Base-by-base conservation (phyloP, 2,888 invertebrate genomes). In the Penaeus monodon region DNA sequence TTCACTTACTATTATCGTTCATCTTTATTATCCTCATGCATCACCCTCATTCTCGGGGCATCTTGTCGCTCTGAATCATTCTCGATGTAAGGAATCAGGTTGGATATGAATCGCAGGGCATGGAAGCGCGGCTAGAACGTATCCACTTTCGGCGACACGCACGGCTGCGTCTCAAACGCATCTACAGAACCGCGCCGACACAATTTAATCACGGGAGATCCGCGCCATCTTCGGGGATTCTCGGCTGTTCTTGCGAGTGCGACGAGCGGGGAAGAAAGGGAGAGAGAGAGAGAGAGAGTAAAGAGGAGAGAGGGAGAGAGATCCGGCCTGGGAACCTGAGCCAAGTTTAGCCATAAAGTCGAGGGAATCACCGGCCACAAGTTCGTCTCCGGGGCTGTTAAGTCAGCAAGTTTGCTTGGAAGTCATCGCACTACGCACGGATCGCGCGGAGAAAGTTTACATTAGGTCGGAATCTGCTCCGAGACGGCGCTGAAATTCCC, bases 331-430 rank as follows among this genome's bases (percentile, higher is more conserved):
- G 57, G 79, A 79, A 77, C 79, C 63, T 49, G 44, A 57, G 63
- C 68, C 84, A 84, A 84, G 63, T 84, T 84, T 70, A 79, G 68
- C 70, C 84, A 77, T 84, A 84, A 79, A 84, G 64, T 78, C 79
- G 24, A 49, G 77, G 33, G 84, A 84, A 84, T 84, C 84, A 78
- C 78, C 70, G 78, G 29, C 84, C 79, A 70, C 78, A 84, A 78
- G 84, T 84, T 68, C 79, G 68, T 84, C 79, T 79, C 79, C 63
- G 68, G 24, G 84, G 27, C 38, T 70, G 84, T 84, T 78, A 84
- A 84, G 66, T 79, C 84, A 78, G 84, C 78, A 84, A 84, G 84
- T 84, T 84, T 22, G 65, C 68, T 79, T 29, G 68, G 84, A 44
- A 68, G 20, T 84, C 78, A 57, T 29, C 84, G 78, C 64, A 33